phyloP scores from a whole-genome alignment of 2,888 invertebrate genomes.

The Dryobota labecula region DNA sequence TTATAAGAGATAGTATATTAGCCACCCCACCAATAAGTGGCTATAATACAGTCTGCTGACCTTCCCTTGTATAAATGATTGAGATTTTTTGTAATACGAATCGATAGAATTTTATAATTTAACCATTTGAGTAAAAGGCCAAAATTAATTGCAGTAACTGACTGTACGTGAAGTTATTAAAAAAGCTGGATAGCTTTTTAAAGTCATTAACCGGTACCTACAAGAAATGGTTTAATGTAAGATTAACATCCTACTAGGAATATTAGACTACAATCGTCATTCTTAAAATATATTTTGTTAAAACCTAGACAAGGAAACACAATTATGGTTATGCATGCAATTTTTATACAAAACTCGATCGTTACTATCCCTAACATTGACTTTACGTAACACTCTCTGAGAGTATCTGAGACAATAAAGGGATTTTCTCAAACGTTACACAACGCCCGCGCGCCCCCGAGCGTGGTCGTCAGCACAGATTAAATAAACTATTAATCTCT shows the following conservation, averaged over 20 bases:
- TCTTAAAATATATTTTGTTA: background rate
- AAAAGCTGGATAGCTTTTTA: background rate
- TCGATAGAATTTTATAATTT: no score
- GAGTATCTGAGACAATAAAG: slow-evolving; percentile 61
- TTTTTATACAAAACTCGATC: background rate
- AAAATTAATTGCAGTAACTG: no score
- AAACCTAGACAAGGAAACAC: no score
- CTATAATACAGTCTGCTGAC: no score
- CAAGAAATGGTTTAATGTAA: background rate
- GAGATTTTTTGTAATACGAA: no score
- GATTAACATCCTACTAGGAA: background rate
- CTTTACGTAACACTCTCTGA: slow-evolving; percentile 23
- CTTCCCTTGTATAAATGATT: no score
- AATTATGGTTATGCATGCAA: background rate
- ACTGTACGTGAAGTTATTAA: background rate
- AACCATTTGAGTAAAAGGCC: no score
- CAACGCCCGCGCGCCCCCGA: slow-evolving; percentile 22
- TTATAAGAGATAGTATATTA: background rate
- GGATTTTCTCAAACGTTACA: slow-evolving; percentile 51
- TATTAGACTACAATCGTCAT: background rate
- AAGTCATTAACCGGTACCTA: background rate
- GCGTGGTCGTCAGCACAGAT: slow-evolving; percentile 57
- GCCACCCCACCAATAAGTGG: background rate
- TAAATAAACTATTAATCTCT: slow-evolving; percentile 67
- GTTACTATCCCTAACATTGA: background rate